A percentile compares a stretch with the other conserved stretches of the same genome.
These are phyloP conservation scores for Dicrurus megarhynchus DNA, from an alignment of 2,113 vertebrate species.

Conservation along the genomic window DNA sequence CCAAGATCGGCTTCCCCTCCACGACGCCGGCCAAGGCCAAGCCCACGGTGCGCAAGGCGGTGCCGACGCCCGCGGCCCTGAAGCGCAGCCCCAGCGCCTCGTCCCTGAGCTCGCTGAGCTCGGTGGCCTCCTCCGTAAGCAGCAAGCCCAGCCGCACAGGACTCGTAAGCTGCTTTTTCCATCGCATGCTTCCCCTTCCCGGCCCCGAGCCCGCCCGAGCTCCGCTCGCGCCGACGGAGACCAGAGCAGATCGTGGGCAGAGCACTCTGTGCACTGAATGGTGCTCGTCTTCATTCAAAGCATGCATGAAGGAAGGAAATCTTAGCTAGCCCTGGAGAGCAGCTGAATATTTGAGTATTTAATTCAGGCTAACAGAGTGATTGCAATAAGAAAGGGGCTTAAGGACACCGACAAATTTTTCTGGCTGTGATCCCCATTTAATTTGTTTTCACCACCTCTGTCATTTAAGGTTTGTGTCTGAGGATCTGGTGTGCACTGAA, in stretches of 20 bases:
- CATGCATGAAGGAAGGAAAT: constrained; percentile 39
- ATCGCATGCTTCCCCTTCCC: neutral
- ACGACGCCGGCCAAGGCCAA: constrained; percentile 96
- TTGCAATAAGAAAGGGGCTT: constrained; percentile 32
- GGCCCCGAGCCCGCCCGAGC: neutral
- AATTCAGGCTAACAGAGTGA: neutral
- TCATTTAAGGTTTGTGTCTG: neutral
- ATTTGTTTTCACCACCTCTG: neutral
- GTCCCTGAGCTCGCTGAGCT: constrained; percentile 95
- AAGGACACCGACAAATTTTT: neutral
- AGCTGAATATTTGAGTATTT: neutral
- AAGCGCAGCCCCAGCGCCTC: constrained; percentile 95
- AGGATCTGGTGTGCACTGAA: neutral
- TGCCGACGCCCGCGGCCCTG: constrained; percentile 78
- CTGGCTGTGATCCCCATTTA: neutral
- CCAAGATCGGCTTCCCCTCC: constrained; percentile 95
- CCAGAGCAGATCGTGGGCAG: neutral
- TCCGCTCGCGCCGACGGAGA: neutral
- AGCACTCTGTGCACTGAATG: accelerated
- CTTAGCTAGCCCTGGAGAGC: constrained; percentile 45
- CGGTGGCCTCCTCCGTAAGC: constrained; percentile 93
- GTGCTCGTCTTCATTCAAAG: neutral
- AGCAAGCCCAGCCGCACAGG: constrained; percentile 95
- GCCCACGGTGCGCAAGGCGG: constrained; percentile 82
- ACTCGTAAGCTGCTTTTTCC: constrained; percentile 82